Base-by-base conservation (phyloP, 2,888 invertebrate genomes). In the Melinaea marsaeus region DNA sequence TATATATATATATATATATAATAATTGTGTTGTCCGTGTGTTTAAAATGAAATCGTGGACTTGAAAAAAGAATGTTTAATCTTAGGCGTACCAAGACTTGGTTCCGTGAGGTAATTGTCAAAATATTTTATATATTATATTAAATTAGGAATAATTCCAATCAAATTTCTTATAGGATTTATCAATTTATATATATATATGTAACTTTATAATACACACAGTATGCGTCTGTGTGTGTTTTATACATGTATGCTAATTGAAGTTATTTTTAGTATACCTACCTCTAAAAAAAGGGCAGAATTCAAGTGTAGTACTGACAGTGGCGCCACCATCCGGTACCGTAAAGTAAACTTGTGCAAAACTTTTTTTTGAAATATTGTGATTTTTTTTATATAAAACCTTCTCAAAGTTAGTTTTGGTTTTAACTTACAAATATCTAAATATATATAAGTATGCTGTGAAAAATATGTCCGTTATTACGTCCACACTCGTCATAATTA, bases 61-160 rank as follows among this genome's bases (percentile, higher is more conserved):
- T 61, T 47, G 61, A 57, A 58, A 33, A 55, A 37, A 37, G 45
- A 60, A 78, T 85, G 79, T 86, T 86, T 60, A 81, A 76, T 68
- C 69, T 86, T 69, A 81, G 75, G 66, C 71, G 88, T 65, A 79
- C 78, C n/a, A 87, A 84, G 72, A 89, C 88, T 60, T 89, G 88
- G 88, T 81, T 86, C 66, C 79, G 81, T 62, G 86, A 85, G 85
- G 87, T 88, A 80, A 64, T 58, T 46, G 46, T 2, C n/a, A 48
- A 48, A 22, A 47, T 48, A 48, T 48, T 13, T 48, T n/a, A 22
- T 7, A 7, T n/a, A 22, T 7, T 48, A 22, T 48, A 22, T 7
- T 7, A 7, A 13, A 22, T 7, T 48, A 22, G 13, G 22, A 22
- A 48, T 22, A 48, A 48, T 5, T n/a, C 22, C 22, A 22, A 22